Percentiles rank a stretch among this genome's conserved stretches.
These are phyloP conservation scores for Drosophila fuyamai DNA, from an alignment of 1,140 invertebrate genomes.

Conservation along the genomic window DNA sequence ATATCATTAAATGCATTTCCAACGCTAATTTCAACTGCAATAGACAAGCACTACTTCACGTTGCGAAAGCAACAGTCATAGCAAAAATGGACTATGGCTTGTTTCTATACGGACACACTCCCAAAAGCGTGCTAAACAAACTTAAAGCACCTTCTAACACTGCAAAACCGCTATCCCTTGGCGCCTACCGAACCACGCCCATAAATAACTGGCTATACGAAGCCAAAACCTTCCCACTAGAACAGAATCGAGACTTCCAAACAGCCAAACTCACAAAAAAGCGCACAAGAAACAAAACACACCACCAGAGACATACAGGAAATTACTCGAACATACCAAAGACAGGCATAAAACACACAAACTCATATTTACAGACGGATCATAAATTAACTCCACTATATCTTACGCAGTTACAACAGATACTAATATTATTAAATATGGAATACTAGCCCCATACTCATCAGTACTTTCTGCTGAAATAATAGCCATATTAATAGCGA, in stretches of 20 bases:
- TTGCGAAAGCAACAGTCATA: slow-evolving; percentile 4
- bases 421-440: no score
- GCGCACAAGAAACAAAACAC: neutral
- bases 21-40: neutral
- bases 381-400: no score
- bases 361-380: no score
- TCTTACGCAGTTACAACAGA: no score
- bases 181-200: neutral
- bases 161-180: neutral
- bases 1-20: neutral
- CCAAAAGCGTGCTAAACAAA: slow-evolving; percentile 11
- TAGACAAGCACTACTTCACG: neutral
- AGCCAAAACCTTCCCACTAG: no score
- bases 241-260: no score
- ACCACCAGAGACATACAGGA: neutral
- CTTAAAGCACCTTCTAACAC: neutral
- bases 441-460: no score
- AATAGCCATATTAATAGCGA: slow-evolving; percentile 12
- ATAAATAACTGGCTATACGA: neutral
- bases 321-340: no score
- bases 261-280: no score
- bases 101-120: slow-evolving; percentile 2
- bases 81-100: slow-evolving; percentile 1
- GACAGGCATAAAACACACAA: no score
- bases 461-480: slow-evolving; percentile 4